Percentiles rank a stretch among this genome's conserved stretches.
Evolutionary conservation across 2,888 invertebrate species (phyloP).

Genomic region (Ochropleura leucogaster): DNA sequence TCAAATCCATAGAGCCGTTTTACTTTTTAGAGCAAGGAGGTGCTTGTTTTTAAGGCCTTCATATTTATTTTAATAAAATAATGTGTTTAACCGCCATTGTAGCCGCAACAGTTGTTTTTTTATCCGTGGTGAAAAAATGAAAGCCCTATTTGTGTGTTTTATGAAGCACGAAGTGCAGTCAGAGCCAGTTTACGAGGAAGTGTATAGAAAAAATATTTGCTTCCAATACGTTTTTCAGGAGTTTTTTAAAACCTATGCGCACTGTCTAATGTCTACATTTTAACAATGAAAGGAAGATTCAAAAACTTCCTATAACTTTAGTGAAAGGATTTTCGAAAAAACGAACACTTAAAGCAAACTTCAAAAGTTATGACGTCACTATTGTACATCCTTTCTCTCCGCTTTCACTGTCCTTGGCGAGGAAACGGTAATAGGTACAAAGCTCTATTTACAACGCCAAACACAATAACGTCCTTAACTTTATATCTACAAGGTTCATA

Average conservation of each 20-base stretch:
- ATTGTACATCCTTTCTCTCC: conserved; percentile 84
- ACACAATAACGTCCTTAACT: conserved; percentile 49
- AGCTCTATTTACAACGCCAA: conserved; percentile 44
- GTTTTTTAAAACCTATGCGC: not conserved
- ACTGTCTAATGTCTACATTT: not conserved
- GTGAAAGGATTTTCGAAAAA: conserved; percentile 39
- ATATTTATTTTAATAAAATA: too few species aligned
- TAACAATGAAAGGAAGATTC: not conserved
- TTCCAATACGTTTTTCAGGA: not conserved
- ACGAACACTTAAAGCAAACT: conserved; percentile 53
- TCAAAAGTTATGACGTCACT: conserved; percentile 73
- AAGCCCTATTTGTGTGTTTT: too few species aligned
- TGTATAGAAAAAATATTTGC: not conserved
- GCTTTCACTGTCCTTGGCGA: conserved; percentile 89
- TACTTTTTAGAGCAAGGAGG: too few species aligned
- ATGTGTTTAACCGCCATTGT: too few species aligned
- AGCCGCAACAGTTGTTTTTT: too few species aligned
- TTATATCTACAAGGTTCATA: conserved; percentile 47
- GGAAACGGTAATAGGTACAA: conserved; percentile 71
- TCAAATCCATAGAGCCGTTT: too few species aligned
- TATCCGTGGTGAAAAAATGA: too few species aligned
- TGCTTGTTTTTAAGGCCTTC: too few species aligned
- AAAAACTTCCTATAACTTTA: not conserved
- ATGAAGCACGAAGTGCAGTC: too few species aligned
- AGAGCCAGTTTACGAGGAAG: too few species aligned